Evolutionary conservation across 2,888 invertebrate genomes (phyloP), one percentile per base, ranked within the genome.

Genomic region (Pandemis corylana): DNA sequence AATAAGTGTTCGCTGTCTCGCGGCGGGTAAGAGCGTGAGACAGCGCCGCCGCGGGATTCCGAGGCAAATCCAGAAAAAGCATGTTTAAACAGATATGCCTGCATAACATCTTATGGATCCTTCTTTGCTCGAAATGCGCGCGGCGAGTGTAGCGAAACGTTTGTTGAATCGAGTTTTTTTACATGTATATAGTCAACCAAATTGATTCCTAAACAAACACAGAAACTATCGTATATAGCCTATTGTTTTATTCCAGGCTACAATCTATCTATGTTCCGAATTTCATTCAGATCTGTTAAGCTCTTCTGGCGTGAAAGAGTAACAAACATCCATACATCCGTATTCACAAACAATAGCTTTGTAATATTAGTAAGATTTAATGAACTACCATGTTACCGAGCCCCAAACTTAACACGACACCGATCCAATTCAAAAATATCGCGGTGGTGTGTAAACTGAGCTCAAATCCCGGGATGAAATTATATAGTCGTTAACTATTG

Each of bases 401-500:
- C 13, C n/a, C 7, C 51, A 51, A 5, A 51, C n/a, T n/a, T 4
- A 13, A 13, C 6, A 2, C 51, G 9, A 56, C 20, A 56, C 7
- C 20, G 2, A 15, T n/a, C 20, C 20, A 20, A n/a, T 56, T 56
- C 3, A 7, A 56, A 56, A 20, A 3, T 9, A 7, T 15, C 56
- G 7, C 56, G 20, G 56, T 20, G 20, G 56, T 56, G 9, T 59
- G 12, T 28, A 10, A 28, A 59, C 28, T 10, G 20, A 12, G 59
- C 28, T 59, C 78, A 80, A 80, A 82, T 80, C 80, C 78, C 77
- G 77, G 77, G 79, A 77, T 77, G 65, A 75, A 78, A 78, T 78
- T 78, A 83, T 82, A 81, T 80, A 81, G 80, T 77, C 78, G 81
- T 84, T 87, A 87, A 82, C 86, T 84, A 82, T 76, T 79, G 79